Conservation (phyloP, 2,888 invertebrate genomes). For the Erynnis tages region DNA sequence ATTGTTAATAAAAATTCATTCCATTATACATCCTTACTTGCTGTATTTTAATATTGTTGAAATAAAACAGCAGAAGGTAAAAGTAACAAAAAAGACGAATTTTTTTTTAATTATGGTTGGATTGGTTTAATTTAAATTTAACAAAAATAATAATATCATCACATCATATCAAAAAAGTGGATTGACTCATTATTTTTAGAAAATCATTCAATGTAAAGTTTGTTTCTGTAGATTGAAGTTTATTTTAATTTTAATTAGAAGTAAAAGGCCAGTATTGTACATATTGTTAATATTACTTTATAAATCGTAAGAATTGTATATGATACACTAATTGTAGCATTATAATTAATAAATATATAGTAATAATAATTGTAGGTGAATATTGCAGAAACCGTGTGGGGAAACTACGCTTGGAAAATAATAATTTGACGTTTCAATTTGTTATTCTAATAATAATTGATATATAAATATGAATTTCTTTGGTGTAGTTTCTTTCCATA, state of each 20-base stretch:
- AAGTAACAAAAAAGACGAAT: too few relatives aligned
- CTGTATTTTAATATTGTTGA: background rate
- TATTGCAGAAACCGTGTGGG: slow-evolving; percentile 73
- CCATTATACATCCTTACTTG: too few relatives aligned
- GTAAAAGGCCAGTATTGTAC: slow-evolving; percentile 53
- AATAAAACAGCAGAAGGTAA: too few relatives aligned
- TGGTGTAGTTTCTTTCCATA: slow-evolving; percentile 75
- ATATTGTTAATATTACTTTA: slow-evolving; percentile 50
- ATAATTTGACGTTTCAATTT: slow-evolving; percentile 69
- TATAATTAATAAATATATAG: slow-evolving; percentile 24
- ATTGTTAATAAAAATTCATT: background rate
- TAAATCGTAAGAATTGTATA: slow-evolving; percentile 38
- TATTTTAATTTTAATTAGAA: slow-evolving; percentile 6
- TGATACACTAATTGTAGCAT: background rate
- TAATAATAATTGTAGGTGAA: slow-evolving; percentile 30
- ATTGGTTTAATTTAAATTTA: too few relatives aligned
- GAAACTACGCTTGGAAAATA: slow-evolving; percentile 80
- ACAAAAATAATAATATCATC: background rate
- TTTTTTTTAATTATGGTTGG: too few relatives aligned
- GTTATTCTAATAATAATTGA: slow-evolving; percentile 67
- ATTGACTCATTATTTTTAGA: slow-evolving; percentile 6
- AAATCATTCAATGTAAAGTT: background rate
- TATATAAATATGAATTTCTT: slow-evolving; percentile 51
- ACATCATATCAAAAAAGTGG: slow-evolving; percentile 9
- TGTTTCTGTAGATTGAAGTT: slow-evolving; percentile 2